A percentile compares a stretch with the other conserved stretches of the same genome.
These are phyloP conservation scores for Drosophila varians DNA, from an alignment of 1,140 invertebrate genomes.

Conservation along the genomic window DNA sequence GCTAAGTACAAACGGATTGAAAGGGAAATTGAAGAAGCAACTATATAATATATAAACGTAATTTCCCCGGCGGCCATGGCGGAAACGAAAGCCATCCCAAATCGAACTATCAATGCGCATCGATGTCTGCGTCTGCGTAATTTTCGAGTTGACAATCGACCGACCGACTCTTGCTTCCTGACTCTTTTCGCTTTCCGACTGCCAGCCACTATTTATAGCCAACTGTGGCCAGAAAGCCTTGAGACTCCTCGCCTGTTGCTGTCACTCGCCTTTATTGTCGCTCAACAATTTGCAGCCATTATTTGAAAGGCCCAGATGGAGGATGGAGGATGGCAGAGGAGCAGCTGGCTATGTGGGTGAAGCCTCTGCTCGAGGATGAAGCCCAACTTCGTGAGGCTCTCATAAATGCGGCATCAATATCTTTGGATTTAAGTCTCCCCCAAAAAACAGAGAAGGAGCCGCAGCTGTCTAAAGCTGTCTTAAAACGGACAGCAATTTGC, in stretches of 20 bases:
- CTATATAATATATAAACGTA: not conserved
- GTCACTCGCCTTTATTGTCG: slow-evolving; percentile 27
- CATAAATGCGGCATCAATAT: slow-evolving; percentile 6
- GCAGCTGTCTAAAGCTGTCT: slow-evolving; percentile 26
- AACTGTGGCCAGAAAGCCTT: not conserved
- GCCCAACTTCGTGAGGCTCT: slow-evolving; percentile 3
- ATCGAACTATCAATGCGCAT: slow-evolving; percentile 18
- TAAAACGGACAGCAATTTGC: slow-evolving; percentile 25
- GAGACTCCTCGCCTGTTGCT: not conserved
- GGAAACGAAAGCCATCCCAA: slow-evolving; percentile 9
- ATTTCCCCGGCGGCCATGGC: not conserved
- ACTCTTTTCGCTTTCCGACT: slow-evolving; percentile 17
- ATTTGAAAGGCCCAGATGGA: slow-evolving; percentile 30
- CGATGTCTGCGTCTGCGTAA: slow-evolving; percentile 27
- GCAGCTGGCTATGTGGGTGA: slow-evolving; percentile 25
- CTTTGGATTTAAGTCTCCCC: slow-evolving; percentile 18
- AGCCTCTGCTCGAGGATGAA: not conserved
- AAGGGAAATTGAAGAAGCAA: not conserved
- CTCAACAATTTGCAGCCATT: slow-evolving; percentile 48
- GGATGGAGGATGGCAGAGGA: slow-evolving; percentile 5
- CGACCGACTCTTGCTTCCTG: slow-evolving; percentile 58
- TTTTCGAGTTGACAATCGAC: slow-evolving; percentile 41
- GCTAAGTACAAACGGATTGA: not conserved
- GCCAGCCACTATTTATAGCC: slow-evolving; percentile 44
- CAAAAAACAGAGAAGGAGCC: not conserved